A percentile compares a stretch with the other conserved stretches of the same genome.
Conservation (phyloP, 2,797 vertebrate genomes). For the Philypnodon macrostomus region DNA sequence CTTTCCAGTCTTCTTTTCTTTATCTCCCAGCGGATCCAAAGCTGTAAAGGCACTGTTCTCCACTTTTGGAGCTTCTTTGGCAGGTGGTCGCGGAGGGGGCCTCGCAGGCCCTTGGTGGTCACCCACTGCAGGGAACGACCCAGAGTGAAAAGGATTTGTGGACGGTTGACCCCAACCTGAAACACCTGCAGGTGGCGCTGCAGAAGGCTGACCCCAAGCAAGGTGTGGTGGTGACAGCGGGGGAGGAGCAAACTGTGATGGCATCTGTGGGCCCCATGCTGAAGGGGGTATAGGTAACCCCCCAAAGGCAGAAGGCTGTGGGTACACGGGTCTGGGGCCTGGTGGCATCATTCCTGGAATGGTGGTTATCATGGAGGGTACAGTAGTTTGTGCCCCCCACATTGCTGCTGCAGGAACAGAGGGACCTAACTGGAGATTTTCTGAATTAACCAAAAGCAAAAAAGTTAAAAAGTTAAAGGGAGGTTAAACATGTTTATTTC, state of each 20-base stretch:
- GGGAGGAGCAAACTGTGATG: conserved; percentile 63
- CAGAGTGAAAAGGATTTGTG: conserved; percentile 84
- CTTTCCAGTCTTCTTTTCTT: conserved; percentile 87
- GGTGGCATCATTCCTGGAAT: conserved; percentile 65
- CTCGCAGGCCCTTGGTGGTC: conserved; percentile 73
- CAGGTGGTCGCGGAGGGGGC: conserved; percentile 81
- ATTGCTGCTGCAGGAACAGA: conserved; percentile 60
- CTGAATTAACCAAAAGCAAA: conserved; percentile 63
- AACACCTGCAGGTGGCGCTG: conserved; percentile 34
- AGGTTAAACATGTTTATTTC: neutral
- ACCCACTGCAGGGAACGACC: conserved; percentile 65
- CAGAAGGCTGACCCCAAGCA: conserved; percentile 71
- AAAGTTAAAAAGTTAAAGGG: neutral
- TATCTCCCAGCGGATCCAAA: conserved; percentile 92
- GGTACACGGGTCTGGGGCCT: conserved; percentile 61
- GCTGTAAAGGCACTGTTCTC: conserved; percentile 87
- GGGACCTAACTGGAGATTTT: conserved; percentile 72
- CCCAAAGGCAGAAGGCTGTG: conserved; percentile 75
- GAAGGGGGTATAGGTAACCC: conserved; percentile 65
- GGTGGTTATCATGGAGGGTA: conserved; percentile 68
- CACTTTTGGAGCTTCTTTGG: conserved; percentile 78
- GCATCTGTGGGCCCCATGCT: conserved; percentile 80
- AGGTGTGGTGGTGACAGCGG: conserved; percentile 65
- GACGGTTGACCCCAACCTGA: conserved; percentile 76
- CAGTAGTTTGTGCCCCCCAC: conserved; percentile 71